Percentiles rank a stretch among this genome's conserved stretches.
These are phyloP conservation scores for Didymodactylos carnosus DNA, from an alignment of 2,888 invertebrate species.

Conservation along the genomic window DNA sequence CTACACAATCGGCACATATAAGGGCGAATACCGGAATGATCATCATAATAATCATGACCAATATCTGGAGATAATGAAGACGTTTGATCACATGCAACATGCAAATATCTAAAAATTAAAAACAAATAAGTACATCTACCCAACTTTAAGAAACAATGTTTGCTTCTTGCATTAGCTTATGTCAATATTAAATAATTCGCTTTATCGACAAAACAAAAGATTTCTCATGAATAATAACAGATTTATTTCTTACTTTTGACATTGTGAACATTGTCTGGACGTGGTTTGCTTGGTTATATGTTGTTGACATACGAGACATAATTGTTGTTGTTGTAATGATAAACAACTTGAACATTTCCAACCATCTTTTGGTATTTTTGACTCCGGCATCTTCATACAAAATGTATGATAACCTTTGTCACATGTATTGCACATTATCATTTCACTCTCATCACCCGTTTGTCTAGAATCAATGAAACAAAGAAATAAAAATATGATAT, in stretches of 20 bases:
- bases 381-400: constrained; percentile 54
- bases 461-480: too few relatives aligned
- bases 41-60: neutral
- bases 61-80: neutral
- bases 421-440: constrained; percentile 77
- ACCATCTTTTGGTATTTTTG: neutral
- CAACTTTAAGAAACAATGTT: too few relatives aligned
- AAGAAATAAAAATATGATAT: too few relatives aligned
- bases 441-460: constrained; percentile 52
- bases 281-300: neutral
- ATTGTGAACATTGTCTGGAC: neutral
- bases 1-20: neutral
- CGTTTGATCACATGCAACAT: too few relatives aligned
- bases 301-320: neutral
- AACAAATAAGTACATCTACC: too few relatives aligned
- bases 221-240: too few relatives aligned
- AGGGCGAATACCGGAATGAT: neutral
- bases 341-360: constrained; percentile 1
- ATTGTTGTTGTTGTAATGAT: neutral
- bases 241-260: too few relatives aligned
- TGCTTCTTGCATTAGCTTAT: too few relatives aligned
- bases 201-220: too few relatives aligned
- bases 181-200: too few relatives aligned
- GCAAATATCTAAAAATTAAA: too few relatives aligned
- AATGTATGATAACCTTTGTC: constrained; percentile 87